These are phyloP conservation scores for Sialis fuliginosa DNA, from an alignment of 2,888 invertebrate species.

Conservation along the genomic window DNA sequence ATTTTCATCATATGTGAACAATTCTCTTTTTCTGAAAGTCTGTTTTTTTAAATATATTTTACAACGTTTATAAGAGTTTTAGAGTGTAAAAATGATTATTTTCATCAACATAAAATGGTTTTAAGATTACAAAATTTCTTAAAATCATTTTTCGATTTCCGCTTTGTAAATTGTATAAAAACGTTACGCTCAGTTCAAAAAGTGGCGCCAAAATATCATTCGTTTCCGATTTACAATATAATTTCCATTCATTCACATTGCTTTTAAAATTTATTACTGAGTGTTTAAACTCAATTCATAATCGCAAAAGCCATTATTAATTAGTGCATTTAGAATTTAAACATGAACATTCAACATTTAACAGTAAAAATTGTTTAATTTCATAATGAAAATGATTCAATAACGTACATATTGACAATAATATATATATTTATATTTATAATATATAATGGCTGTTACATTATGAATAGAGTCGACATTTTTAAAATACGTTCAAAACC, in stretches of 20 bases:
- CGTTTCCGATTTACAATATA: not conserved
- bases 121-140: not conserved
- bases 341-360: too few relatives aligned
- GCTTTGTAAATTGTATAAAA: not conserved
- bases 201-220: constrained; percentile 3
- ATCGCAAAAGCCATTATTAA: too few relatives aligned
- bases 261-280: constrained; percentile 1
- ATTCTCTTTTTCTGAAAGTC: not conserved
- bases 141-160: not conserved
- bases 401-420: too few relatives aligned
- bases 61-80: not conserved
- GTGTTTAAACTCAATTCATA: not conserved
- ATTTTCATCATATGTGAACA: not conserved
- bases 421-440: too few relatives aligned
- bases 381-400: too few relatives aligned
- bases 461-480: not conserved
- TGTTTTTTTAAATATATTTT: not conserved
- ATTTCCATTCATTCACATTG: constrained; percentile 1
- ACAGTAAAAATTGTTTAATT: too few relatives aligned
- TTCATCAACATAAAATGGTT: not conserved
- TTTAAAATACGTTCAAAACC: not conserved
- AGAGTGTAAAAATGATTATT: too few relatives aligned
- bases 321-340: too few relatives aligned
- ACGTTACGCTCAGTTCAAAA: not conserved
- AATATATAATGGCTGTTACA: too few relatives aligned